Percentiles rank a stretch among this genome's conserved stretches.
These are phyloP conservation scores for Sardina pilchardus DNA, from an alignment of 2,113 vertebrate genomes.

Conservation along the genomic window DNA sequence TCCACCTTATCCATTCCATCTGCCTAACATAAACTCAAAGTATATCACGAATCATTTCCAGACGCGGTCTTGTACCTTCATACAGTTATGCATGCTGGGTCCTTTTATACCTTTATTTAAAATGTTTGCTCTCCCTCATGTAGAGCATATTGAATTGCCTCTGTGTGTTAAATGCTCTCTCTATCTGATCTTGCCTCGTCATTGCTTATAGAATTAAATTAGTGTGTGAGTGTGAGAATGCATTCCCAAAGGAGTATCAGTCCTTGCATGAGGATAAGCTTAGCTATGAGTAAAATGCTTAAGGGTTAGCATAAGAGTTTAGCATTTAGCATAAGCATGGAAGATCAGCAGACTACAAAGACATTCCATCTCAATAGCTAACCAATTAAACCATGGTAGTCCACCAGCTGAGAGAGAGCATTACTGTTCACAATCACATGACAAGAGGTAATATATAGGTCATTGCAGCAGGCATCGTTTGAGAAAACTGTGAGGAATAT, in stretches of 20 bases:
- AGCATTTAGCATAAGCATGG: neutral
- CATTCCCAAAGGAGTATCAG: neutral
- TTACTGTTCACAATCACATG: neutral
- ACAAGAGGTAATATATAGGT: neutral
- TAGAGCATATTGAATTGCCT: no score
- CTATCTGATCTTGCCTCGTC: no score
- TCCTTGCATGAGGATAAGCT: neutral
- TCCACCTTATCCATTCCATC: neutral
- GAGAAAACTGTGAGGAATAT: neutral
- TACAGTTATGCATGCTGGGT: no score
- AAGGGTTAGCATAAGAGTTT: neutral
- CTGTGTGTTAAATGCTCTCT: no score
- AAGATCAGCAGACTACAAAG: neutral
- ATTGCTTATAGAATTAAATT: neutral
- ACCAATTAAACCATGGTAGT: neutral
- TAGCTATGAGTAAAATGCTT: neutral
- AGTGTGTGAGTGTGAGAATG: neutral
- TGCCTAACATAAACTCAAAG: neutral
- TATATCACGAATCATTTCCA: neutral
- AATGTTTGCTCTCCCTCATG: no score
- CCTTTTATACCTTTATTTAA: no score
- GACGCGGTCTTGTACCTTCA: no score
- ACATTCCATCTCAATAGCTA: neutral
- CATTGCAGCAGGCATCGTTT: neutral
- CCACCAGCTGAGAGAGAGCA: neutral